These are phyloP conservation scores for Bradypus variegatus DNA, from an alignment of 2,797 vertebrate species.

Conservation along the genomic window DNA sequence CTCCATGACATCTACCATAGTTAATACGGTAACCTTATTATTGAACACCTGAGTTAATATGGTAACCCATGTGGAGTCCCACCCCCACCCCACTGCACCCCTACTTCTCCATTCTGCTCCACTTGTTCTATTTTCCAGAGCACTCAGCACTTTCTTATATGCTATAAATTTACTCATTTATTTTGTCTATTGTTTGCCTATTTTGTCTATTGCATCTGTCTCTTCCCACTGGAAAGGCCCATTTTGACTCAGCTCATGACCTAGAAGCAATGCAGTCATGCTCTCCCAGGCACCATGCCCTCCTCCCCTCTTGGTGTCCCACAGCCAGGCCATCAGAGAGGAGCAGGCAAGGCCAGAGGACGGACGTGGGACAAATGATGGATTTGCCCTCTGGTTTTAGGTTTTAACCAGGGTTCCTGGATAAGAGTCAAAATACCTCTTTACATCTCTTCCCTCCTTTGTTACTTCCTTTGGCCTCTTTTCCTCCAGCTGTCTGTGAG, in stretches of 20 bases:
- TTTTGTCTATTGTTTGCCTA: neutral
- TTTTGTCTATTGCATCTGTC: neutral
- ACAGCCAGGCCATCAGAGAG: accelerated
- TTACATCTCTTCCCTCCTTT: neutral
- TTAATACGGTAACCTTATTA: too few species aligned
- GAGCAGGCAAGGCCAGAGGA: neutral
- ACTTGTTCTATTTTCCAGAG: neutral
- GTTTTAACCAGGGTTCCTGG: neutral
- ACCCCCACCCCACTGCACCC: accelerated
- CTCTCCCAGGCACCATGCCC: neutral
- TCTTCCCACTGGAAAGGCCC: neutral
- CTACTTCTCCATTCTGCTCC: accelerated
- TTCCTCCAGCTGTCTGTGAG: neutral
- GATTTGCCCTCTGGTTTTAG: too few species aligned
- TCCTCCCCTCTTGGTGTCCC: neutral
- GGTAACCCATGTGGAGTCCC: accelerated
- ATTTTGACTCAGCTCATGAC: neutral
- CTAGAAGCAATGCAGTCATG: neutral
- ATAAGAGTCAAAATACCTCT: neutral
- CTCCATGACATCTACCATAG: too few species aligned
- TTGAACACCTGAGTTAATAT: accelerated
- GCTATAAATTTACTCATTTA: accelerated
- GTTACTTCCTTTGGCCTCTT: neutral
- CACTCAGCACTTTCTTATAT: neutral
- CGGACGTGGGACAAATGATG: accelerated